phyloP scores from a whole-genome alignment of 2,113 vertebrate genomes.

The Petromus typicus region DNA sequence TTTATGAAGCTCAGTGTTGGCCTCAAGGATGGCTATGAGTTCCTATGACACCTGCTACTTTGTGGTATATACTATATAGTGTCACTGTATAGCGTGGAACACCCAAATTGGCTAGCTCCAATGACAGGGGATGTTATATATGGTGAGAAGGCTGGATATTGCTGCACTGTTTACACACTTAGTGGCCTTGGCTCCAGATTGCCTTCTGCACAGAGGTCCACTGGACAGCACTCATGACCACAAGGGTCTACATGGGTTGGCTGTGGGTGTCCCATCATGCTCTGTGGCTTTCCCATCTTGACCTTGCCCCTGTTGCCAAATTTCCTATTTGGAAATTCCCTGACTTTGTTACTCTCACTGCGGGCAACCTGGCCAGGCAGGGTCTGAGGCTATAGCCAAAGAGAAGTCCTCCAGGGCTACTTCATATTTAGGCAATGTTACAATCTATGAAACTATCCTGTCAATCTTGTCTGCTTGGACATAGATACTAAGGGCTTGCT shows the following conservation, averaged over 20 bases:
- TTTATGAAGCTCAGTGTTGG: conserved; percentile 89
- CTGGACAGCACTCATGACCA: conserved; percentile 86
- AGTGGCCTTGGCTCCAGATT: conserved; percentile 84
- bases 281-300: conserved; percentile 89
- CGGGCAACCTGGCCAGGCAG: conserved; percentile 86
- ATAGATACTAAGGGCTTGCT: too few relatives aligned
- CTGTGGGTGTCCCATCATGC: conserved; percentile 89
- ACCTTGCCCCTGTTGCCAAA: conserved; percentile 94
- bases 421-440: too few relatives aligned
- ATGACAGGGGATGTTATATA: conserved; percentile 90
- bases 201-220: conserved; percentile 86
- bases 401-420: too few relatives aligned
- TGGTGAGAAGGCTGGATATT: conserved; percentile 91
- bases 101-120: neutral
- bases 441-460: too few relatives aligned
- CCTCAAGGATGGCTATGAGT: conserved; percentile 91
- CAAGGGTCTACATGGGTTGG: conserved; percentile 89
- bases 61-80: conserved; percentile 22
- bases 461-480: too few relatives aligned
- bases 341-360: conserved; percentile 87
- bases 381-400: too few relatives aligned
- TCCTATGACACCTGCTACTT: conserved; percentile 91
- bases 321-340: conserved; percentile 90
- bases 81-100: neutral
- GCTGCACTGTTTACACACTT: conserved; percentile 85